A percentile compares a stretch with the other conserved stretches of the same genome.
phyloP scores from a whole-genome alignment of 1,140 invertebrate genomes.

The Leptinotarsa lineolata region DNA sequence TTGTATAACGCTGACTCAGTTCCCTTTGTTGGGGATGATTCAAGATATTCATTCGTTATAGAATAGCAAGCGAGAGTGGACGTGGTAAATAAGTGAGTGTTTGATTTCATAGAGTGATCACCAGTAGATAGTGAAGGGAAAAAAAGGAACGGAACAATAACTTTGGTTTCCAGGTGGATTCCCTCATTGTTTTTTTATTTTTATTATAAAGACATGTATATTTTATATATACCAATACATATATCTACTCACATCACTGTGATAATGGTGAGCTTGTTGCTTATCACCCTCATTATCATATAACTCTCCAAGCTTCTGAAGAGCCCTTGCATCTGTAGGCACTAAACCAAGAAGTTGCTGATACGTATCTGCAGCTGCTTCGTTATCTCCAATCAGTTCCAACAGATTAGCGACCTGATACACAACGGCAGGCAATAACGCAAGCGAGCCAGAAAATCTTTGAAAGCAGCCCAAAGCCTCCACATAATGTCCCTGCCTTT shows the following conservation, averaged over 20 bases:
- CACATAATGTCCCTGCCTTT: conserved; percentile 71
- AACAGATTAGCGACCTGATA: conserved; percentile 85
- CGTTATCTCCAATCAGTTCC: conserved; percentile 73
- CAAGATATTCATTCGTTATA: no score
- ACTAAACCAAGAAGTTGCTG: conserved; percentile 83
- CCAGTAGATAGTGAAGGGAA: no score
- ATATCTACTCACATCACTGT: conserved; percentile 74
- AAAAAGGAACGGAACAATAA: no score
- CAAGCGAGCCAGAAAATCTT: conserved; percentile 63
- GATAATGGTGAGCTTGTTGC: conserved; percentile 90
- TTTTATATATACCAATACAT: no score
- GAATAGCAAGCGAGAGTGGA: no score
- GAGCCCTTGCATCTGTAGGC: conserved; percentile 80
- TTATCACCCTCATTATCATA: conserved; percentile 86
- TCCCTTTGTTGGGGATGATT: no score
- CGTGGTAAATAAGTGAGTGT: no score
- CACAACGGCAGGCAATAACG: conserved; percentile 76
- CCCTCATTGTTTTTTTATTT: no score
- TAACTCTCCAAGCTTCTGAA: conserved; percentile 83
- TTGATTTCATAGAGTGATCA: no score
- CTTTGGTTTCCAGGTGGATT: no score
- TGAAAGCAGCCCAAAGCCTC: conserved; percentile 81
- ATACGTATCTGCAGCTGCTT: conserved; percentile 83
- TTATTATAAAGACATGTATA: no score
- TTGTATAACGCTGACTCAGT: no score